Evolutionary conservation across 2,888 invertebrate species (phyloP), one percentile per base, ranked within the genome.

Genomic region (Callyntrura sp.): DNA sequence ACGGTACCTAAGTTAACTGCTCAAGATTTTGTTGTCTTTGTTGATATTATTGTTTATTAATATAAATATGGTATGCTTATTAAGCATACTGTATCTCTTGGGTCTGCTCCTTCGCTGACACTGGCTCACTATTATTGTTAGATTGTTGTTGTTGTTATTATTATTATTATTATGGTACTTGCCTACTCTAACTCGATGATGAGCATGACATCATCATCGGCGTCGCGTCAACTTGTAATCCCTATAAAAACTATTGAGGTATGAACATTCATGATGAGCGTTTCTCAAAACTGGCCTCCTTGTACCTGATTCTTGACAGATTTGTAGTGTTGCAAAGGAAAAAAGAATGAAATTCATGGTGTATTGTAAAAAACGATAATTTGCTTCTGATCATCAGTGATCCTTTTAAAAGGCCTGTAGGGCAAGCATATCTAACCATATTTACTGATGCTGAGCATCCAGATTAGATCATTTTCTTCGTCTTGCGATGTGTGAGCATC

Each of bases 361-460:
- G 9, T 28, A 45, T 20, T 48, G 82, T 25, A 45, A 65, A 82
- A 65, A 82, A 65, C 79, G 82, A 82, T 82, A 82, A 82, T 82
- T 82, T 82, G 45, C 65, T 82, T 79, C 79, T 70, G 65, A 73
- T 85, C 65, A 88, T 73, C 70, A 70, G 51, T 88, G 73, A 88
- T 70, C 48, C 60, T 70, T 86, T 51, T 43, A n/a, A 65, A 78
- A 86, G n/a, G 35, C 79, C 86, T 86, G 55, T 68, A 55, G 86
- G 86, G 86, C 48, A 76, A 68, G 60, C 86, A 86, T 79, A 68
- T 76, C 65, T 43, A 81, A 79, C 45, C 82, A 82, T 62, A 45
- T 35, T 82, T 65, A 48, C 57, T 62, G 60, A 65, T 65, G 65
- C 23, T 28, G 28, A 35, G 57, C 60, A 60, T 57, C 60, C 79